Percentiles rank a stretch among this genome's conserved stretches.
Conservation (phyloP, 2,888 invertebrate species). For the Trachelus troglodyta region DNA sequence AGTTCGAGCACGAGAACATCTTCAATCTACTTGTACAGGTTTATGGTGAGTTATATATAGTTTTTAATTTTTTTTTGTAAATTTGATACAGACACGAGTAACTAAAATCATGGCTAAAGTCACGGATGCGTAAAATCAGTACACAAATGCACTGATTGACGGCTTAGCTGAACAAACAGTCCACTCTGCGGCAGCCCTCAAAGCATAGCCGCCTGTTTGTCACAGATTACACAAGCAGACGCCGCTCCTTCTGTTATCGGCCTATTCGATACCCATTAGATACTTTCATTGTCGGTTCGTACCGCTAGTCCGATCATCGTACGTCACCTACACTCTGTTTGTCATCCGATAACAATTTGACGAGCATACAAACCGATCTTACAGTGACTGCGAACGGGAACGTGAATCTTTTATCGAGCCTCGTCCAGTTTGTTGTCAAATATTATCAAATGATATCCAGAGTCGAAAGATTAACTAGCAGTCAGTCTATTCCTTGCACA, state of each 20-base stretch:
- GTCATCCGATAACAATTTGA: conserved; percentile 9
- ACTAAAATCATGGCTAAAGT: background rate
- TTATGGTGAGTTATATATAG: conserved; percentile 78
- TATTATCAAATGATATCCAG: background rate
- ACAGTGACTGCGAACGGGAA: background rate
- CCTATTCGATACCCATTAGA: conserved; percentile 33
- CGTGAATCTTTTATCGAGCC: background rate
- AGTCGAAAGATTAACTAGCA: background rate
- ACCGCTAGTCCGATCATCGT: background rate
- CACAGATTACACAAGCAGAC: conserved; percentile 41
- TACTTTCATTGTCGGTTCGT: conserved; percentile 20
- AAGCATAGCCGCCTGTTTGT: conserved; percentile 41
- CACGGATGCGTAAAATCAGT: conserved; percentile 3
- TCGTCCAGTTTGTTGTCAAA: background rate
- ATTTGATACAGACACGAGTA: background rate
- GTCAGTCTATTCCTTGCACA: background rate
- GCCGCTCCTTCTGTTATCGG: conserved; percentile 37
- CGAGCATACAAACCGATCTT: background rate
- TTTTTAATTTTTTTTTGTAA: background rate
- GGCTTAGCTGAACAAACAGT: conserved; percentile 37
- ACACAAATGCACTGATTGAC: conserved; percentile 33
- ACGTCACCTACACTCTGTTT: conserved; percentile 6
- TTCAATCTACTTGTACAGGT: conserved; percentile 89
- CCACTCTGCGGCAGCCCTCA: conserved; percentile 32
- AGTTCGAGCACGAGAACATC: conserved; percentile 88